These are phyloP conservation scores for Bothrops jararaca DNA, from an alignment of 2,113 vertebrate genomes.

Conservation along the genomic window DNA sequence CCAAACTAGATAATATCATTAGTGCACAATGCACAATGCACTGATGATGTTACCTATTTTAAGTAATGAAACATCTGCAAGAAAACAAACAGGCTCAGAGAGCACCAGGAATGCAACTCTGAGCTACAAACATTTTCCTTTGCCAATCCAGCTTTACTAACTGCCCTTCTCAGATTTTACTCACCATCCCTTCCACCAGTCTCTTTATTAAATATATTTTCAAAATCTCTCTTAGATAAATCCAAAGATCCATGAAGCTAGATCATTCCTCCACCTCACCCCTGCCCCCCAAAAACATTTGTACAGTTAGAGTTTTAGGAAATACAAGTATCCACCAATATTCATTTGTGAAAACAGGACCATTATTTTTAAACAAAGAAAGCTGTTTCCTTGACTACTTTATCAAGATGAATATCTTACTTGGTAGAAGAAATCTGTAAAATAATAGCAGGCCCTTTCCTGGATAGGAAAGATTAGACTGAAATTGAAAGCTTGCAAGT, in stretches of 20 bases:
- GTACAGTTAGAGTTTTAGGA: neutral
- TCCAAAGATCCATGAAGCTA: neutral
- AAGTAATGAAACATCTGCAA: neutral
- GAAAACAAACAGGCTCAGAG: neutral
- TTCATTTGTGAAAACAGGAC: neutral
- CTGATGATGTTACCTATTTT: neutral
- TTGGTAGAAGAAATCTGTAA: neutral
- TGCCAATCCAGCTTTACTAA: neutral
- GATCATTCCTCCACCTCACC: too few species aligned
- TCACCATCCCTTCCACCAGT: neutral
- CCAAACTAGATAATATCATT: neutral
- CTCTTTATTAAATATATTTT: neutral
- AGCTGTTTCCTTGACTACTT: neutral
- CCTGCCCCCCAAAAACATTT: neutral
- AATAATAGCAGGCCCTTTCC: neutral
- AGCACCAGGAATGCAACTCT: neutral
- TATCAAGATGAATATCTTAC: neutral
- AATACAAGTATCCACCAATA: neutral
- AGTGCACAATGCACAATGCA: neutral
- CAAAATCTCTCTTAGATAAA: neutral
- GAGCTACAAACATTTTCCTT: neutral
- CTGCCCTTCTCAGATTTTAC: neutral
- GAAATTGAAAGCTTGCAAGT: neutral
- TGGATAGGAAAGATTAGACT: neutral
- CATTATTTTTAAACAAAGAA: neutral